Percentiles rank a stretch among this genome's conserved stretches.
These are phyloP conservation scores for Shargacucullia verbasci DNA, from an alignment of 2,888 invertebrate genomes.

Conservation along the genomic window DNA sequence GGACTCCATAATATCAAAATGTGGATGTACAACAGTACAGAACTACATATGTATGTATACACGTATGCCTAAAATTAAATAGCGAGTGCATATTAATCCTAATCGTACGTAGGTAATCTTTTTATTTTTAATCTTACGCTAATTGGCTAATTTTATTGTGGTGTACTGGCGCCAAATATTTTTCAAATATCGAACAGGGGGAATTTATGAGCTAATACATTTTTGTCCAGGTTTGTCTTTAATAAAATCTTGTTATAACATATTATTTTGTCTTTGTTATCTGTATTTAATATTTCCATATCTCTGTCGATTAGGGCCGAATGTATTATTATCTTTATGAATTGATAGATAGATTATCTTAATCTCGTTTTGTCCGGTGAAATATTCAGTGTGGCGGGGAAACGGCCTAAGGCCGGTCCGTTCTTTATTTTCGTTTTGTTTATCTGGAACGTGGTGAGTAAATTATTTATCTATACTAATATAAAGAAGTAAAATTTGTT, in stretches of 20 bases:
- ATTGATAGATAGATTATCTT: slow-evolving; percentile 62
- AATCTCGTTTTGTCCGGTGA: slow-evolving; percentile 62
- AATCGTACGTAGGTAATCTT: too few relatives aligned
- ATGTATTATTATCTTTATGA: slow-evolving; percentile 54
- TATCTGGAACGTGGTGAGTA: slow-evolving; percentile 65
- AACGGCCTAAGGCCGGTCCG: slow-evolving; percentile 71
- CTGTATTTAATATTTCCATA: slow-evolving; percentile 24
- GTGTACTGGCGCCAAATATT: not conserved
- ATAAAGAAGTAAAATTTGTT: too few relatives aligned
- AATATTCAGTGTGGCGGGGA: slow-evolving; percentile 72
- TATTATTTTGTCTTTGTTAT: slow-evolving; percentile 10
- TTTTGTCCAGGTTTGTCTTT: slow-evolving; percentile 4
- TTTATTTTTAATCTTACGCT: too few relatives aligned
- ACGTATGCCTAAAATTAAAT: too few relatives aligned
- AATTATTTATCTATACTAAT: slow-evolving; percentile 10
- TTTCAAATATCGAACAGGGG: slow-evolving; percentile 8
- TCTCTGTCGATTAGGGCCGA: slow-evolving; percentile 43
- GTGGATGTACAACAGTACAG: too few relatives aligned
- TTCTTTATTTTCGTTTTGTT: slow-evolving; percentile 42
- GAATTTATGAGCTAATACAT: not conserved
- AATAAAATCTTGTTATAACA: slow-evolving; percentile 11
- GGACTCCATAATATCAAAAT: too few relatives aligned
- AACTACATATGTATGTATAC: too few relatives aligned
- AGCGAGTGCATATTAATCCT: too few relatives aligned
- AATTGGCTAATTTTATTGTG: too few relatives aligned